Base-by-base conservation (phyloP, 2,888 invertebrate species). In the Pristionchus entomophagus region DNA sequence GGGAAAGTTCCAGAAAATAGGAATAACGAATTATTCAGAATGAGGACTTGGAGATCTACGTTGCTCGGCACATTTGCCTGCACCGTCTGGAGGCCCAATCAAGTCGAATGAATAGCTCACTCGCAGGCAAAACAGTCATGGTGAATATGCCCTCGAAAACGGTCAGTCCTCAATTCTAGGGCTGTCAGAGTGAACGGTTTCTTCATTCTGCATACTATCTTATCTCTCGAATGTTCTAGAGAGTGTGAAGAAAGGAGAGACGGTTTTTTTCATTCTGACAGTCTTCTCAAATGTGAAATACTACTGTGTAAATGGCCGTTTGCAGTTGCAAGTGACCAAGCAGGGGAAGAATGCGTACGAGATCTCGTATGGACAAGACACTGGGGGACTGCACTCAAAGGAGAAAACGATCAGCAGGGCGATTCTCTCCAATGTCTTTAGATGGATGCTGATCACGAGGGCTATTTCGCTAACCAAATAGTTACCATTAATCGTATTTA, bases 381-480 rank as follows among this genome's bases (percentile, higher is more conserved):
- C 85, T 14, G 77, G 85, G n/a, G 85, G 77, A 77, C 26, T 26
- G n/a, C 73, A 35, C 10, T 22, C 51, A 1, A 56, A 38, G 22
- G 85, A 85, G 38, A 51, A 22, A 14, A 38, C 41, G 17, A 56
- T 81, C 4, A 86, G 87, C 41, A 53, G 29, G 12, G 62, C 83
- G 17, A 84, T 73, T 2, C 86, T 87, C 0, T 87, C 89, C 0
- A 86, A 88, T n/a, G 56, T 90, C 8, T 90, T 89, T 45, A 86
- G 89, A 77, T 89, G 88, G 82, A 73, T 90, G 14, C 87, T 90
- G 84, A 83, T 88, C 38, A 90, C 89, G 0, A 69, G 90, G 45
- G 87, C 89, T 10, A 78, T 90, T 26, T 87, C 88, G 65, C 85
- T 90, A 35, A 89, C 90, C 19, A 90, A 90, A 88, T 90, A 84